Evolutionary conservation across 2,888 invertebrate genomes (phyloP), one percentile per base, ranked within the genome.

Genomic region (Athripsodes cinereus): DNA sequence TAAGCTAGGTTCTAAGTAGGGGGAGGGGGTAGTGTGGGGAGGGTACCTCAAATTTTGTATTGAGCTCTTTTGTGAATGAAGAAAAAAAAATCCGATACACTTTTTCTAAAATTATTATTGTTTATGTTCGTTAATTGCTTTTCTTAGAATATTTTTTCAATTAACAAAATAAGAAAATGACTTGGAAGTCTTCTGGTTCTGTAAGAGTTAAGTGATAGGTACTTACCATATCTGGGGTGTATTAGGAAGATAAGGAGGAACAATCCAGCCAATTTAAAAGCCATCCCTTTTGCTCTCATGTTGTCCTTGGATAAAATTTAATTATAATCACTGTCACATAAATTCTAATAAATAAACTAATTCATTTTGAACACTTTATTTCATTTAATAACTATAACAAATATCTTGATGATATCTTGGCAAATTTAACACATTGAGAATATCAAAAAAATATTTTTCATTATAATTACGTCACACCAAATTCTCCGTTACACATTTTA

Each of bases 171-270:
- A n/a, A n/a, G n/a, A n/a, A n/a, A n/a, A n/a, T n/a, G n/a, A n/a
- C n/a, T n/a, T n/a, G n/a, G n/a, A n/a, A n/a, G n/a, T n/a, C n/a
- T n/a, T n/a, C n/a, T n/a, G n/a, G n/a, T n/a, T n/a, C n/a, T n/a
- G n/a, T n/a, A n/a, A n/a, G n/a, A n/a, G n/a, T n/a, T n/a, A n/a
- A n/a, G n/a, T n/a, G 26, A 16, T 0, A 21, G 10, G n/a, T 18
- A 55, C 62, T 62, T 21, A 62, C 62, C 62, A 31, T 57, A 57
- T n/a, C 49, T 52, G 2, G 60, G 53, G 19, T 50, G 51, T n/a
- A 59, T 51, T 13, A 59, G 49, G 13, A 53, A 51, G n/a, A 52
- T 49, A 20, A 59, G 20, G 18, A 62, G 53, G 16, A 62, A 47
- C 13, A 59, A 52, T 44, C 49, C 53, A 19, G 55, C 55, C 26